Evolutionary conservation across 2,888 invertebrate genomes (phyloP).

Genomic region (Drosophila subsilvestris): DNA sequence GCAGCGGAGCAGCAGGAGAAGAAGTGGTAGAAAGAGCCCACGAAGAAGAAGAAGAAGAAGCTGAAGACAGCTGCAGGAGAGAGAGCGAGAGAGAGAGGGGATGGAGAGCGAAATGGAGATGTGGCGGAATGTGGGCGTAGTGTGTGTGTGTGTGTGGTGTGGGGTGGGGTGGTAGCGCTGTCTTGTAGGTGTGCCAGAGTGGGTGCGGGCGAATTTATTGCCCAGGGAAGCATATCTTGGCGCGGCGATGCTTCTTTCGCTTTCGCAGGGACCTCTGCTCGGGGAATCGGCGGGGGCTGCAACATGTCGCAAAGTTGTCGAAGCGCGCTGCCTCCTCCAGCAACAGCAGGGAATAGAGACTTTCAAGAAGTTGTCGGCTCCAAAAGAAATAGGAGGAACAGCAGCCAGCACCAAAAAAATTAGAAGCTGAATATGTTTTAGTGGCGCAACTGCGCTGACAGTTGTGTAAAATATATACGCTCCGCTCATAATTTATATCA

Average conservation of each 20-base stretch:
- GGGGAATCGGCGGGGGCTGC: conserved; percentile 49
- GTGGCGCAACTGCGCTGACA: conserved; percentile 78
- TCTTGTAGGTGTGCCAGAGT: conserved; percentile 35
- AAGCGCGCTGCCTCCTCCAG: conserved; percentile 48
- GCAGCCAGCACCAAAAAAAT: conserved; percentile 50
- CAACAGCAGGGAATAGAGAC: conserved; percentile 45
- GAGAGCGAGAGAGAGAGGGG: conserved; percentile 12
- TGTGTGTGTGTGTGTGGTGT: no score
- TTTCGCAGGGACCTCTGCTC: conserved; percentile 6
- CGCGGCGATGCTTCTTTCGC: conserved; percentile 51
- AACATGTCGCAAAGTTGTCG: conserved; percentile 80
- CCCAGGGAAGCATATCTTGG: conserved; percentile 79
- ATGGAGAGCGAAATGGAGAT: conserved; percentile 28
- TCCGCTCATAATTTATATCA: conserved; percentile 76
- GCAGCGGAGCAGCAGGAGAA: conserved; percentile 42
- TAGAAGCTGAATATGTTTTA: conserved; percentile 74
- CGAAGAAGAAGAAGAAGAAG: conserved; percentile 15
- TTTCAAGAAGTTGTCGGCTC: conserved; percentile 45
- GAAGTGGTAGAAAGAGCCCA: conserved; percentile 37
- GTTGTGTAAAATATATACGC: conserved; percentile 78
- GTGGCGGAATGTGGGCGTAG: conserved; percentile 21
- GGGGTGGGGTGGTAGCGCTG: conserved; percentile 22
- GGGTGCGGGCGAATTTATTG: conserved; percentile 68
- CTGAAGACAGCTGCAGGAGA: background rate
- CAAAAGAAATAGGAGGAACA: conserved; percentile 4